Evolutionary conservation across 2,113 vertebrate genomes (phyloP).

Genomic region (Tretioscincus oriximinensis): DNA sequence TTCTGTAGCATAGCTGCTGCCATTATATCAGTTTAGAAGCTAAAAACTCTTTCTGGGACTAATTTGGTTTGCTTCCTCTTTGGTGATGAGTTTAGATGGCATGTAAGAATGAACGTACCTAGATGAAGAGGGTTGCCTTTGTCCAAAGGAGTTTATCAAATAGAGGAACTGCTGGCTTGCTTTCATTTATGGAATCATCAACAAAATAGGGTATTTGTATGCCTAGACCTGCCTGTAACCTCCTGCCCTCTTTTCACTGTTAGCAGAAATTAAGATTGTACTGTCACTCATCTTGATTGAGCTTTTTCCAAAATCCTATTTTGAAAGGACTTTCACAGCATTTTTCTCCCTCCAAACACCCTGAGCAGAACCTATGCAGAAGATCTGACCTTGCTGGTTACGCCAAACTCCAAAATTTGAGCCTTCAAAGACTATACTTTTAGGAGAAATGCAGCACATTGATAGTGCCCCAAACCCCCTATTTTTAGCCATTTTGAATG

Average conservation of each 20-base stretch:
- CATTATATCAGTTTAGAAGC: no score
- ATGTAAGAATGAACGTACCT: constrained; percentile 20
- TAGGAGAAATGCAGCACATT: neutral
- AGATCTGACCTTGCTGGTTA: neutral
- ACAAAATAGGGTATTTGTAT: constrained; percentile 44
- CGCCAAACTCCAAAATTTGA: neutral
- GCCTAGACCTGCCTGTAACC: constrained; percentile 23
- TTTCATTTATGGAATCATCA: constrained; percentile 63
- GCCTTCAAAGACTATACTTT: neutral
- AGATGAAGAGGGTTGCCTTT: constrained; percentile 19
- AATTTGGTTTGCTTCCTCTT: constrained; percentile 10
- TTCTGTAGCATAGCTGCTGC: no score
- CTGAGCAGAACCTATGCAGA: neutral
- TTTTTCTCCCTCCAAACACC: neutral
- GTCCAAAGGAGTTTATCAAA: neutral
- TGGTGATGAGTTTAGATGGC: constrained; percentile 15
- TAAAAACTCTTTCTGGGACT: neutral
- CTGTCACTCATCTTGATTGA: constrained; percentile 16
- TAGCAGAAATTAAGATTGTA: constrained; percentile 27
- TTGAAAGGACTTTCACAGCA: neutral
- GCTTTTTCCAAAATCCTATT: constrained; percentile 1
- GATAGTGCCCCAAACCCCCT: neutral
- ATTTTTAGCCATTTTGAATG: neutral
- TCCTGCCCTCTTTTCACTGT: constrained; percentile 22
- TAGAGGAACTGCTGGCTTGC: constrained; percentile 44